Base-by-base conservation (phyloP, 1,140 invertebrate species). In the Brachionus koreanus region DNA sequence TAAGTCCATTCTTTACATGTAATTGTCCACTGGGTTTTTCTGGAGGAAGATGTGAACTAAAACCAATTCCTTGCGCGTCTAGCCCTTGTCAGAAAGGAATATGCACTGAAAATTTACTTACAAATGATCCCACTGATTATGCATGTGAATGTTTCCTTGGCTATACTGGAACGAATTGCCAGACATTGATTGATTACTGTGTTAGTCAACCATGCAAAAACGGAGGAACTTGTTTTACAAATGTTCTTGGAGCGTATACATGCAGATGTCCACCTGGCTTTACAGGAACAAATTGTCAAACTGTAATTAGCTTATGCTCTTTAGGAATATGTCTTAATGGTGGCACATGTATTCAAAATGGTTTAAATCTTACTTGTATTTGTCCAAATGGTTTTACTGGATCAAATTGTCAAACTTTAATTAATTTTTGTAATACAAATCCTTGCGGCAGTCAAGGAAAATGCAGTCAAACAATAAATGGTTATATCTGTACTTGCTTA, bases 11-110 rank as follows among this genome's bases (percentile, higher is more conserved):
- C 25, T 82, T 82, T 35, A 0, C 19, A 13, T 97, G 95, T 85
- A 93, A 93, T 1, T 98, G 95, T 87, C 92, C 92, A 4, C 89
- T 94, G 1, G 96, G 95, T 0, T 98, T 96, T 87, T 95, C 94
- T 5, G 95, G 95, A 3, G 94, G 94, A 74, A 93, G 95, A 86
- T 98, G 95, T 86, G 93, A 96, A 88, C 95, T 93, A 29, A 16
- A 16, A 57, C 16, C 23, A 13, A 33, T 1, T n/a, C 63, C 63
- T 6, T 82, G 81, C 29, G 16, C 43, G 3, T 69, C 81, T 10
- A 82, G 46, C 33, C 81, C 81, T 25, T 82, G 81, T 42, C 13
- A 23, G 7, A 67, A 82, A 16, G 79, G 79, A 33, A 13, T 23
- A 3, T 82, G 79, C 49, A n/a, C n/a, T n/a, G 3, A 9, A 46